phyloP scores from a whole-genome alignment of 2,113 vertebrate genomes.

The Prionailurus viverrinus region DNA sequence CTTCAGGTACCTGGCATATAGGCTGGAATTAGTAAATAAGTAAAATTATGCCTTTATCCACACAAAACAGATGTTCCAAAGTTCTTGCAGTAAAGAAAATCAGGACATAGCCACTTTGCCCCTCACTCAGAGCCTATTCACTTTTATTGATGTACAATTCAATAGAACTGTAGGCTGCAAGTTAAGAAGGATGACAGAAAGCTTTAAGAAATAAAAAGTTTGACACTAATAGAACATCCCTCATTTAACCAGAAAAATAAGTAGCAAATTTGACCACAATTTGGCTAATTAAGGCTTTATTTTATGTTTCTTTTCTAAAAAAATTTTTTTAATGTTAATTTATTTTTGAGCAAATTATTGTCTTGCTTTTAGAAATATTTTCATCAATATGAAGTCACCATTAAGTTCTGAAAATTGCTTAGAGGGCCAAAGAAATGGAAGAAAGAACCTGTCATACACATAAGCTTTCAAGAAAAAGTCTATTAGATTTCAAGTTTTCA shows the following conservation, averaged over 20 bases:
- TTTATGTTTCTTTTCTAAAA: neutral
- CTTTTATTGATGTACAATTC: neutral
- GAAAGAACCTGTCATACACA: constrained; percentile 39
- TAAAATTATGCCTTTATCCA: neutral
- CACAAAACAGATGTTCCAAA: neutral
- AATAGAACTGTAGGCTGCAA: neutral
- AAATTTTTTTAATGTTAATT: no score
- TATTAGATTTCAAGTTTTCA: constrained; percentile 41
- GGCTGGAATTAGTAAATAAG: neutral
- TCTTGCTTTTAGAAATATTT: constrained; percentile 71
- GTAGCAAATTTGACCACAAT: neutral
- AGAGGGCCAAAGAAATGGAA: constrained; percentile 22
- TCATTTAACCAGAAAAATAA: constrained; percentile 36
- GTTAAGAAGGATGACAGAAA: neutral
- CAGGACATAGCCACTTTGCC: neutral
- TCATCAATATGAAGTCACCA: constrained; percentile 60
- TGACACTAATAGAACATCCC: neutral
- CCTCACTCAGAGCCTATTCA: neutral
- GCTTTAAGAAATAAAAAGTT: neutral
- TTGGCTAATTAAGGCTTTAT: neutral
- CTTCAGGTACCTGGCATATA: neutral
- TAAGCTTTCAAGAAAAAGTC: neutral
- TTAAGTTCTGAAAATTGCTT: constrained; percentile 74
- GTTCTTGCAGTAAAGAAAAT: neutral
- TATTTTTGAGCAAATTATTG: neutral